These are phyloP conservation scores for Phortica okadai DNA, from an alignment of 2,888 invertebrate genomes.

Conservation along the genomic window DNA sequence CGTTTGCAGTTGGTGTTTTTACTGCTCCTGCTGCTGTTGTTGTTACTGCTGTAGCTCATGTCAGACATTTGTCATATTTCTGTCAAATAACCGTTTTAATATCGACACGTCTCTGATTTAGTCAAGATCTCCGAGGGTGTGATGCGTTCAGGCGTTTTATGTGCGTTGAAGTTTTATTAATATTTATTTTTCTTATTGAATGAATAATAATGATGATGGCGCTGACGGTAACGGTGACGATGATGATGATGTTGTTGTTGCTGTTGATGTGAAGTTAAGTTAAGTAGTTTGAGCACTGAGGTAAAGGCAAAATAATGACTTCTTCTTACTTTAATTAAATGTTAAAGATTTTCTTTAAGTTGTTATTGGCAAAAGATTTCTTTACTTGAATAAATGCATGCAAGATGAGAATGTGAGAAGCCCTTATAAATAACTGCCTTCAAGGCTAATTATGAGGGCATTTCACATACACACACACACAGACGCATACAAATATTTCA, in stretches of 20 bases:
- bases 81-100: slow-evolving; percentile 71
- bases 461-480: slow-evolving; percentile 47
- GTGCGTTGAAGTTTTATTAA: slow-evolving; percentile 62
- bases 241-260: slow-evolving; percentile 23
- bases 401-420: not conserved
- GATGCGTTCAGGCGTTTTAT: slow-evolving; percentile 69
- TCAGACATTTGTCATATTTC: slow-evolving; percentile 71
- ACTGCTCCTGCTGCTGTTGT: slow-evolving; percentile 2
- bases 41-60: slow-evolving; percentile 40
- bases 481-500: slow-evolving; percentile 46
- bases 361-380: not conserved
- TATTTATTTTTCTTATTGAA: slow-evolving; percentile 31
- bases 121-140: slow-evolving; percentile 15
- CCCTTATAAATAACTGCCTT: slow-evolving; percentile 28
- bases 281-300: not conserved
- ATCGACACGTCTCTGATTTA: slow-evolving; percentile 49
- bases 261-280: not conserved
- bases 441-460: slow-evolving; percentile 61
- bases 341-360: not conserved
- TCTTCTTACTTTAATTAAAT: not conserved
- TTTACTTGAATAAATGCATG: not conserved
- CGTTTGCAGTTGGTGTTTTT: not conserved
- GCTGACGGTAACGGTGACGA: not conserved
- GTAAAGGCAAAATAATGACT: not conserved
- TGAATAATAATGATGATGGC: slow-evolving; percentile 28